phyloP scores from a whole-genome alignment of 1,140 invertebrate genomes.

The Trinorchestia longiramus region DNA sequence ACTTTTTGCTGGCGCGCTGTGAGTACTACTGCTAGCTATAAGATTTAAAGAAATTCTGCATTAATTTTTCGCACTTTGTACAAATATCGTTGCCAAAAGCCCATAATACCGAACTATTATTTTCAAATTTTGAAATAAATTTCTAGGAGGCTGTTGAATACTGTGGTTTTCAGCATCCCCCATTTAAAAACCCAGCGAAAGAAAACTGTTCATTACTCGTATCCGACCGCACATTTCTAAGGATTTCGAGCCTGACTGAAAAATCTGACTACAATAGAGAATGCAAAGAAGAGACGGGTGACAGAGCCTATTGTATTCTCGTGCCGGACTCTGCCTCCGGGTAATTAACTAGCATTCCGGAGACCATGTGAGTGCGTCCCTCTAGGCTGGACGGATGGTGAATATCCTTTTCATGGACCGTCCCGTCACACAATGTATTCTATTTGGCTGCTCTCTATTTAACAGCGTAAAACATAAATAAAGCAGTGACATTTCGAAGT shows the following conservation, averaged over 20 bases:
- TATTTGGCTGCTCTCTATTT: constrained; percentile 24
- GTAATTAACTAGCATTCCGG: constrained; percentile 48
- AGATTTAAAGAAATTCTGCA: no score
- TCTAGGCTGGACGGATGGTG: background rate
- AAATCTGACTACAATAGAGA: constrained; percentile 51
- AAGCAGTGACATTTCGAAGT: constrained; percentile 12
- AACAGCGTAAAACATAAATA: constrained; percentile 20
- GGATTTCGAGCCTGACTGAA: constrained; percentile 16
- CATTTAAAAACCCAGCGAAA: background rate
- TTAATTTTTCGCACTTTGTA: no score
- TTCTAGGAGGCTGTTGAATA: no score
- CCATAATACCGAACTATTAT: no score
- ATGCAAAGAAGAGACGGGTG: constrained; percentile 49
- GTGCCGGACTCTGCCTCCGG: constrained; percentile 49
- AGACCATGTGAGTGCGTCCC: constrained; percentile 11
- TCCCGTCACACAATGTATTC: constrained; percentile 15
- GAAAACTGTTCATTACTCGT: constrained; percentile 9
- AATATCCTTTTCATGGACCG: constrained; percentile 29
- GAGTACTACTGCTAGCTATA: no score
- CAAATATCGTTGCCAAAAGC: no score
- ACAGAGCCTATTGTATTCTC: constrained; percentile 53
- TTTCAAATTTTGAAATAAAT: no score
- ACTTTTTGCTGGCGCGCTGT: no score
- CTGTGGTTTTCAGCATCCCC: background rate
- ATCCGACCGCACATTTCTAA: constrained; percentile 7